Evolutionary conservation across 2,888 invertebrate species (phyloP).

Genomic region (Andrena praecox): DNA sequence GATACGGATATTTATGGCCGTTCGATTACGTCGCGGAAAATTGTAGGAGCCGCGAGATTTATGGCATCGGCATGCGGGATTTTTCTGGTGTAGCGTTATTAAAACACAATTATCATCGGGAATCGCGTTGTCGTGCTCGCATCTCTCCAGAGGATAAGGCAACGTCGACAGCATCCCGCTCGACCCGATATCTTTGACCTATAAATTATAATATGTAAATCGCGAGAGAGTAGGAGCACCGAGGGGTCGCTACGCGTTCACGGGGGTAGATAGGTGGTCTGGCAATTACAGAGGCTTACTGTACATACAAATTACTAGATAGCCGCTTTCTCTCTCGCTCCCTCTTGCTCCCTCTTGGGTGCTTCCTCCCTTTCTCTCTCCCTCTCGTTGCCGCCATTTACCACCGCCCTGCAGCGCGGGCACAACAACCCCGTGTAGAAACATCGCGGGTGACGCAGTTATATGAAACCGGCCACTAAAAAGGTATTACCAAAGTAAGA

Average conservation of each 20-base stretch:
- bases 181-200: conserved; percentile 73
- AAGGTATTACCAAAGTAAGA: conserved; percentile 73
- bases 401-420: conserved; percentile 35
- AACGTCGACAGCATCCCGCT: conserved; percentile 44
- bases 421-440: conserved; percentile 45
- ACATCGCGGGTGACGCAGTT: conserved; percentile 61
- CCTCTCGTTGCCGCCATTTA: conserved; percentile 55
- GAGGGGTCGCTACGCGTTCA: conserved; percentile 63
- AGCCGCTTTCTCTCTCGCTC: conserved; percentile 15
- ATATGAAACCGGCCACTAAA: conserved; percentile 67
- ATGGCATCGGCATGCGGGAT: not conserved
- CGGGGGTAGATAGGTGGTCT: conserved; percentile 73
- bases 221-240: conserved; percentile 41
- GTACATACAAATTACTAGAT: conserved; percentile 77
- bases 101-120: conserved; percentile 50
- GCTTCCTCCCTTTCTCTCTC: conserved; percentile 40
- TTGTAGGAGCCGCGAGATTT: not conserved
- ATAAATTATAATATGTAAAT: conserved; percentile 82
- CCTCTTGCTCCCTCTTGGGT: not conserved
- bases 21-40: not conserved
- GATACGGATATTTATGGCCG: too few relatives aligned
- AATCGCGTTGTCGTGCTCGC: conserved; percentile 48
- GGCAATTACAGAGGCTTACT: conserved; percentile 80
- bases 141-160: conserved; percentile 28
- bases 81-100: conserved; percentile 15